phyloP scores from a whole-genome alignment of 1,140 invertebrate species.

The Drosophila sp. region DNA sequence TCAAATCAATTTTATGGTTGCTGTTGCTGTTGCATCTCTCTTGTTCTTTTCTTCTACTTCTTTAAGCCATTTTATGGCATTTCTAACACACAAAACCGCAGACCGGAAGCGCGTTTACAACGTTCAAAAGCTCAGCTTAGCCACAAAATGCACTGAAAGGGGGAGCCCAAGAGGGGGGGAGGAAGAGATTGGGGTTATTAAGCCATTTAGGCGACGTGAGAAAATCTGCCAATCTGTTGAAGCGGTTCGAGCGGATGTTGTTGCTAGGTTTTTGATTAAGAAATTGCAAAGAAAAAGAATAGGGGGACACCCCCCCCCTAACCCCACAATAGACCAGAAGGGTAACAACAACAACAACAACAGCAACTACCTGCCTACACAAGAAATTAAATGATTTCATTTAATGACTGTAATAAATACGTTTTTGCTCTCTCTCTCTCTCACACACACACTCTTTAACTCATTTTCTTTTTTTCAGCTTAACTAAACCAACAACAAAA shows the following conservation, averaged over 20 bases:
- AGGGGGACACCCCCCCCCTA: no score
- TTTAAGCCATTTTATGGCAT: constrained; percentile 41
- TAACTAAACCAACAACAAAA: constrained; percentile 51
- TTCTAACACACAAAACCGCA: constrained; percentile 63
- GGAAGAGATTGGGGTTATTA: constrained; percentile 54
- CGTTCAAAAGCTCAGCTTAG: constrained; percentile 49
- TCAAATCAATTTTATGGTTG: constrained; percentile 63
- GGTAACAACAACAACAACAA: constrained; percentile 7
- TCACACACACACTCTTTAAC: not conserved
- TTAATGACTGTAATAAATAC: constrained; percentile 22
- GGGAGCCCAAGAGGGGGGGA: no score
- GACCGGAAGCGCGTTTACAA: constrained; percentile 54
- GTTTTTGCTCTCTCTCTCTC: not conserved
- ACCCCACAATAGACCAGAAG: not conserved
- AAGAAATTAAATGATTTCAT: constrained; percentile 16
- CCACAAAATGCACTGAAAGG: constrained; percentile 47
- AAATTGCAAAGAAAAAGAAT: constrained; percentile 16
- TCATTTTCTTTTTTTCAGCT: constrained; percentile 40
- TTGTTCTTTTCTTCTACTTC: constrained; percentile 18
- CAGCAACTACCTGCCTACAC: constrained; percentile 9
- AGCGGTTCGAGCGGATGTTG: constrained; percentile 12
- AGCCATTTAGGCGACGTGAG: constrained; percentile 63
- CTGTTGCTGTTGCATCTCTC: constrained; percentile 34
- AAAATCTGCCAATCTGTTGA: constrained; percentile 33
- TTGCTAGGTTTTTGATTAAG: constrained; percentile 27